Evolutionary conservation across 2,797 vertebrate genomes (phyloP).

Genomic region (Pantherophis alleghaniensis): DNA sequence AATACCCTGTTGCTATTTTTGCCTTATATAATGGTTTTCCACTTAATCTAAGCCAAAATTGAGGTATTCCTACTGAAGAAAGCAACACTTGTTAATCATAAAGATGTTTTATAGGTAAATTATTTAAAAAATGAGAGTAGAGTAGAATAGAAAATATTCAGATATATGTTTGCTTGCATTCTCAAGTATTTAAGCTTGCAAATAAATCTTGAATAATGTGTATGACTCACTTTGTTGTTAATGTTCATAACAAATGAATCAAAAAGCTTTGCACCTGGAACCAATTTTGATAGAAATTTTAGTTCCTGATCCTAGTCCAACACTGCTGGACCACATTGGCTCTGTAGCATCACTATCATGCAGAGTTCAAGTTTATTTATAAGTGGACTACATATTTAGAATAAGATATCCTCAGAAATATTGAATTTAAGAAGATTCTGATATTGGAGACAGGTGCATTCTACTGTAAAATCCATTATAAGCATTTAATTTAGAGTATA

Average conservation of each 20-base stretch:
- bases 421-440: not conserved
- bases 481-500: not conserved
- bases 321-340: not conserved
- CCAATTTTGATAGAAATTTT: not conserved
- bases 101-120: not conserved
- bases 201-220: not conserved
- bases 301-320: not conserved
- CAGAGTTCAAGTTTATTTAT: not conserved
- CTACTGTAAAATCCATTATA: not conserved
- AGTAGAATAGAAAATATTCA: not conserved
- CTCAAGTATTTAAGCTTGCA: not conserved
- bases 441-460: not conserved
- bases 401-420: not conserved
- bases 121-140: not conserved
- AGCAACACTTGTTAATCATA: not conserved
- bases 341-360: not conserved
- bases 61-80: not conserved
- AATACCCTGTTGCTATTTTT: not conserved
- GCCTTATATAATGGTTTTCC: not conserved
- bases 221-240: not conserved
- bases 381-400: not conserved
- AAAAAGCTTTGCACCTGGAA: not conserved
- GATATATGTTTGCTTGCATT: not conserved
- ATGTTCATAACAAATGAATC: not conserved
- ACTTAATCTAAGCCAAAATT: not conserved